phyloP scores from a whole-genome alignment of 2,888 invertebrate genomes.

The Lochmaea crataegi region DNA sequence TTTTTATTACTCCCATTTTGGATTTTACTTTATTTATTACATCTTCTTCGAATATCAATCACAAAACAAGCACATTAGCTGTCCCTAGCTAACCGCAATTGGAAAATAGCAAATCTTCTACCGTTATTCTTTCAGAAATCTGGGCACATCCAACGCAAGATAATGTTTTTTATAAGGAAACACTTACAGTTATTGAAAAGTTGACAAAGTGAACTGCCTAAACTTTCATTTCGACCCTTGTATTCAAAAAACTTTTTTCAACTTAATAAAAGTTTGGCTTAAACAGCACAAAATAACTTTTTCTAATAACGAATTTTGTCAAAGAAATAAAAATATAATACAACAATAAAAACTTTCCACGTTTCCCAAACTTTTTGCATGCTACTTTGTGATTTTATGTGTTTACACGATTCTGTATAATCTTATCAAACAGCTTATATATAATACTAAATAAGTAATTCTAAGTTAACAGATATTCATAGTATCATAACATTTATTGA shows the following conservation, averaged over 20 bases:
- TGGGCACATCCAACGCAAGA: background rate
- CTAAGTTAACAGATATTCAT: background rate
- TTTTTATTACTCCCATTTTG: too few species aligned
- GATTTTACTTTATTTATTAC: too few species aligned
- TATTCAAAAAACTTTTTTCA: conserved; percentile 14
- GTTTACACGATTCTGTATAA: conserved; percentile 22
- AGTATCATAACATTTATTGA: background rate
- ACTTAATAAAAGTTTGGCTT: conserved; percentile 13
- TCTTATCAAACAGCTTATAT: conserved; percentile 4
- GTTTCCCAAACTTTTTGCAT: conserved; percentile 26
- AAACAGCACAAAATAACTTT: conserved; percentile 25
- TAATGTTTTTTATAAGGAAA: background rate
- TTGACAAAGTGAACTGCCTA: background rate
- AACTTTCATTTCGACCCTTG: conserved; percentile 12
- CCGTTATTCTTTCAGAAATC: background rate
- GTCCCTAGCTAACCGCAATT: too few species aligned
- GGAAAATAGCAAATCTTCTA: too few species aligned
- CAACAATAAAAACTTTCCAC: conserved; percentile 29
- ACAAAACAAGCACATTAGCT: too few species aligned
- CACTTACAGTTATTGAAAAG: background rate
- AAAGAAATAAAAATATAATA: conserved; percentile 30
- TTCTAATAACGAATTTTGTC: conserved; percentile 20
- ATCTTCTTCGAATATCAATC: too few species aligned
- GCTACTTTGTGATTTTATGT: conserved; percentile 27
- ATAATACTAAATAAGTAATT: conserved; percentile 7